A percentile compares a stretch with the other conserved stretches of the same genome.
These are phyloP conservation scores for Heliconius ismenius DNA, from an alignment of 2,888 invertebrate species.

Conservation along the genomic window DNA sequence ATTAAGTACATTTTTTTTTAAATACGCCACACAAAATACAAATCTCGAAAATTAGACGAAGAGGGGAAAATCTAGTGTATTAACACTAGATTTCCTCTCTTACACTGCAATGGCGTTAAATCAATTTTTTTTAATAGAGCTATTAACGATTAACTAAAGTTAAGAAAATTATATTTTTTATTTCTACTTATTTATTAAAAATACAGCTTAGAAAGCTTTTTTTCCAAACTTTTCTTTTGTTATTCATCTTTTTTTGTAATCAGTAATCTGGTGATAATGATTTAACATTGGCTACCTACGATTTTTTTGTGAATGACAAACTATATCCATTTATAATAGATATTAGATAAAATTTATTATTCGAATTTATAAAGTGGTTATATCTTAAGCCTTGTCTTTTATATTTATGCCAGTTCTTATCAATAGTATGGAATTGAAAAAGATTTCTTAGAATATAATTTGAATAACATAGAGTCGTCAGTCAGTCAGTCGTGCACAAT, in stretches of 20 bases:
- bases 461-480: neutral
- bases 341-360: neutral
- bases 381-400: neutral
- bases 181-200: neutral
- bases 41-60: too few relatives aligned
- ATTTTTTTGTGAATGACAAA: neutral
- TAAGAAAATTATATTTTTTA: neutral
- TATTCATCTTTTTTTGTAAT: neutral
- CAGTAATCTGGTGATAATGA: neutral
- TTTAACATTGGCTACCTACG: neutral
- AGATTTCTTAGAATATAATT: constrained; percentile 1
- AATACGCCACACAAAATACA: too few relatives aligned
- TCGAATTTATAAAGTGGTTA: neutral
- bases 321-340: neutral
- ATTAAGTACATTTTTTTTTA: too few relatives aligned
- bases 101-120: too few relatives aligned
- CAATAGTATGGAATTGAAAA: neutral
- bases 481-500: neutral
- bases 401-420: neutral
- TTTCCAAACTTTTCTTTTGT: neutral
- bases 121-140: neutral
- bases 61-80: too few relatives aligned
- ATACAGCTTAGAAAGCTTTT: neutral
- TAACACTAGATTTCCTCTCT: too few relatives aligned
- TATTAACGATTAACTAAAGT: neutral